A percentile compares a stretch with the other conserved stretches of the same genome.
These are phyloP conservation scores for Scomber japonicus DNA, from an alignment of 2,113 vertebrate genomes.

Conservation along the genomic window DNA sequence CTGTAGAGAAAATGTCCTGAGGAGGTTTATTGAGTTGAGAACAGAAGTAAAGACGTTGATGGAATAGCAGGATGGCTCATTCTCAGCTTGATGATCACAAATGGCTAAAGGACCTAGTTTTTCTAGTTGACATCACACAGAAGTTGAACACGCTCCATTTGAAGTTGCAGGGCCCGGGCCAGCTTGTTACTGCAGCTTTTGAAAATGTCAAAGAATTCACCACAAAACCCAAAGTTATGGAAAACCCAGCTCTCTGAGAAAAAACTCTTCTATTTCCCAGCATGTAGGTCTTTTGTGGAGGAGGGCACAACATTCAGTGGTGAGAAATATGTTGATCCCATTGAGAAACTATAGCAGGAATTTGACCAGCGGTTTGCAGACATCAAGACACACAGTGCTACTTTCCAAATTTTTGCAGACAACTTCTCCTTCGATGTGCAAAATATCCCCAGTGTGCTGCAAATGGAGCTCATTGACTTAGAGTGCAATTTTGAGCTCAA, in stretches of 20 bases:
- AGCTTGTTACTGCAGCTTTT: too few relatives aligned
- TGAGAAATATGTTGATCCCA: slow-evolving; percentile 1
- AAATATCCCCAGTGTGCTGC: background rate
- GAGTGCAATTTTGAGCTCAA: background rate
- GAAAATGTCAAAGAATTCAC: too few relatives aligned
- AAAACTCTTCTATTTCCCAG: too few relatives aligned
- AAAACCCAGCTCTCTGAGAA: too few relatives aligned
- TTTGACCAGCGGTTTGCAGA: background rate
- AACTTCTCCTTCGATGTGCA: background rate
- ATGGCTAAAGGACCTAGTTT: background rate
- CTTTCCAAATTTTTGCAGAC: background rate
- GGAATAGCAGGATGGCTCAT: too few relatives aligned
- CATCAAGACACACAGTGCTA: slow-evolving; percentile 7
- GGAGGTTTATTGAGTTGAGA: too few relatives aligned
- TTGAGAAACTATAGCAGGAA: background rate
- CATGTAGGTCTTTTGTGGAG: too few relatives aligned
- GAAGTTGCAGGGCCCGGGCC: background rate
- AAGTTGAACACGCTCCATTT: background rate
- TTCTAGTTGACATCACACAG: background rate
- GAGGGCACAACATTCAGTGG: too few relatives aligned
- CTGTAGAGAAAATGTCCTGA: too few relatives aligned
- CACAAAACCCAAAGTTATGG: too few relatives aligned
- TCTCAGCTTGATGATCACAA: too few relatives aligned
- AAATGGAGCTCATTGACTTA: background rate
- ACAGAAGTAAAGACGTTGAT: too few relatives aligned